Evolutionary conservation across 2,888 invertebrate species (phyloP), one percentile per base, ranked within the genome.

Genomic region (Monochamus alternatus): DNA sequence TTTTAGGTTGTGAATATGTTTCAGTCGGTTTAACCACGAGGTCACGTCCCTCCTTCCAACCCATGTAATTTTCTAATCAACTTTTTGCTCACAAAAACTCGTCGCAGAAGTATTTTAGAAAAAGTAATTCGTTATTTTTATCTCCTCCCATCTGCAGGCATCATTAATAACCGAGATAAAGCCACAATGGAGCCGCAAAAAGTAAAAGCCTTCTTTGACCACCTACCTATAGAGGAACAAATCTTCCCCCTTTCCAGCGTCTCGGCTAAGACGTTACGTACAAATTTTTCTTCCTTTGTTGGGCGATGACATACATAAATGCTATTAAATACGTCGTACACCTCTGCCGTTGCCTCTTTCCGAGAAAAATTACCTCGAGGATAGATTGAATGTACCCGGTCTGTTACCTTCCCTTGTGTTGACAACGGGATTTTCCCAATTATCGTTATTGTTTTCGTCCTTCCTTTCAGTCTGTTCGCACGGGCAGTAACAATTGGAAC

Each of bases 161-260:
- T 52, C 66, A 66, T 66, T 66, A 66, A 66, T 66, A 66, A 66
- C 51, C 66, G 52, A 51, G 66, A 66, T 66, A 66, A 32, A 52
- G 52, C 51, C 66, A 66, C 66, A 66, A 66, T 66, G 66, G 66
- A 66, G 51, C 32, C 66, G 47, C 51, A 66, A 66, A 52, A 66
- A 66, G 66, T 66, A 55, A 66, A 66, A 66, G 51, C 52, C 38
- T 64, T 38, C 66, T 66, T 66, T 66, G 66, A 66, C 66, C 66
- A 66, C 66, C 66, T 66, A 52, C 44, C 52, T 52, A 66, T 64
- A 52, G 52, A 66, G 52, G 66, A 64, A 64, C 66, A 66, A 66
- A 66, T 66, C 31, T 66, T 66, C 30, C 51, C 7, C 51, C 66
- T 30, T 66, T 52, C 51, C 38, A 30, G 22, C 44, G 47, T 30